Conservation (phyloP, 2,888 invertebrate genomes). For the Andrena bicolor region DNA sequence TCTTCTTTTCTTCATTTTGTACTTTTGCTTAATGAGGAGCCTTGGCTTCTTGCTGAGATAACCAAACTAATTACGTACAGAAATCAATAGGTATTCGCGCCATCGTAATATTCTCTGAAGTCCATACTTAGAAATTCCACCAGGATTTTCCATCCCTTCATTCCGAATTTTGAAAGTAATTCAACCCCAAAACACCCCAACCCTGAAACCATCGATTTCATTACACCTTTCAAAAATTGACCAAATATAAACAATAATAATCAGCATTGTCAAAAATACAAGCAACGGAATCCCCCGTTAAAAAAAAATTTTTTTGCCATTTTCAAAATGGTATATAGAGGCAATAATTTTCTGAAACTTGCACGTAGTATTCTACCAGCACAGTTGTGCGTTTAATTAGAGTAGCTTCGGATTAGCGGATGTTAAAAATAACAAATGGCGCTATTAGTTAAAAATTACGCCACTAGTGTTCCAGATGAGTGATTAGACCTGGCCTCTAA, state of each 20-base stretch:
- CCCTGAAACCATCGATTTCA: too few relatives aligned
- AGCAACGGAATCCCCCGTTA: neutral
- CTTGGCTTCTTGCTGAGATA: too few relatives aligned
- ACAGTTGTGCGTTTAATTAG: neutral
- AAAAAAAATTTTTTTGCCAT: too few relatives aligned
- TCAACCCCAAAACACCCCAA: neutral
- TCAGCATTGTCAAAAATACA: neutral
- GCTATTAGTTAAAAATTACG: slow-evolving; percentile 7
- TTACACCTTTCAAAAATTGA: too few relatives aligned
- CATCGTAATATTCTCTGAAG: neutral
- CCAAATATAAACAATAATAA: neutral
- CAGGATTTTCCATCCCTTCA: neutral
- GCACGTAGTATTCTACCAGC: too few relatives aligned
- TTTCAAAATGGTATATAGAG: neutral
- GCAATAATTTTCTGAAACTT: neutral
- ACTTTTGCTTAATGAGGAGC: too few relatives aligned
- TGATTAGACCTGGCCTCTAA: slow-evolving; percentile 13
- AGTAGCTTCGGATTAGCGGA: slow-evolving; percentile 1
- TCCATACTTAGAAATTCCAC: neutral
- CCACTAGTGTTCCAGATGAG: neutral
- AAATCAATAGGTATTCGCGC: neutral
- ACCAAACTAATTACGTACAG: neutral
- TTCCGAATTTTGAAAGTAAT: neutral
- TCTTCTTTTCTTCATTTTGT: too few relatives aligned
- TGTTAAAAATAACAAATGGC: neutral